Percentiles rank a stretch among this genome's conserved stretches.
phyloP scores from a whole-genome alignment of 2,113 vertebrate species.

The Rhinogobius similis region DNA sequence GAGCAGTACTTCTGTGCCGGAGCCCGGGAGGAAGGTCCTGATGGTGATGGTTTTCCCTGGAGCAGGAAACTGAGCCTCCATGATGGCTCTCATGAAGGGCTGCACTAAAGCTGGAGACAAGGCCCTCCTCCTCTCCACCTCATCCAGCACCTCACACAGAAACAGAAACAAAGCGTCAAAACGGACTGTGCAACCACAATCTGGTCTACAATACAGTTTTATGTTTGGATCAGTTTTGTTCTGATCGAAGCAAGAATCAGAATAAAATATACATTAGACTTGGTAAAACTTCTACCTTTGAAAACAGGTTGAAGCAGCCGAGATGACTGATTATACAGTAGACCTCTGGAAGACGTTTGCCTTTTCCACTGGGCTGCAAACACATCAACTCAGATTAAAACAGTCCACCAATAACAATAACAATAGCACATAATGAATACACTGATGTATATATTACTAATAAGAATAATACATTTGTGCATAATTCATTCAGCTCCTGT shows the following conservation, averaged over 20 bases:
- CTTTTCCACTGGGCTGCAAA: constrained; percentile 85
- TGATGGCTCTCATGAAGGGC: constrained; percentile 93
- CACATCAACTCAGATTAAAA: neutral
- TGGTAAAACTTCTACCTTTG: constrained; percentile 78
- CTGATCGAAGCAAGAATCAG: neutral
- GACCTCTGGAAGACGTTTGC: constrained; percentile 88
- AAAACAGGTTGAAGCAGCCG: constrained; percentile 92
- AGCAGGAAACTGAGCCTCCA: constrained; percentile 93
- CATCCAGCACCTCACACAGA: constrained; percentile 84
- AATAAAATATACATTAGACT: neutral
- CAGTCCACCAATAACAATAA: neutral
- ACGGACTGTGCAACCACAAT: too few species aligned
- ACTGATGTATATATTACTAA: too few species aligned
- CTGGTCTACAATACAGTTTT: too few species aligned
- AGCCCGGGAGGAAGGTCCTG: constrained; percentile 91
- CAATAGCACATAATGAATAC: neutral
- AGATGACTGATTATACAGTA: constrained; percentile 93
- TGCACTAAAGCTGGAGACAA: constrained; percentile 91
- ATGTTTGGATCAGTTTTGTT: too few species aligned
- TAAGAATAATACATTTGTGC: too few species aligned
- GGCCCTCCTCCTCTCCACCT: constrained; percentile 88
- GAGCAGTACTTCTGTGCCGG: constrained; percentile 85
- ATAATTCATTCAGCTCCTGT: too few species aligned
- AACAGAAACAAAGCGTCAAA: too few species aligned
- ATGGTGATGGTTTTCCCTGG: constrained; percentile 86